Base-by-base conservation (phyloP, 2,888 invertebrate species). In the Oscheius sp. region DNA sequence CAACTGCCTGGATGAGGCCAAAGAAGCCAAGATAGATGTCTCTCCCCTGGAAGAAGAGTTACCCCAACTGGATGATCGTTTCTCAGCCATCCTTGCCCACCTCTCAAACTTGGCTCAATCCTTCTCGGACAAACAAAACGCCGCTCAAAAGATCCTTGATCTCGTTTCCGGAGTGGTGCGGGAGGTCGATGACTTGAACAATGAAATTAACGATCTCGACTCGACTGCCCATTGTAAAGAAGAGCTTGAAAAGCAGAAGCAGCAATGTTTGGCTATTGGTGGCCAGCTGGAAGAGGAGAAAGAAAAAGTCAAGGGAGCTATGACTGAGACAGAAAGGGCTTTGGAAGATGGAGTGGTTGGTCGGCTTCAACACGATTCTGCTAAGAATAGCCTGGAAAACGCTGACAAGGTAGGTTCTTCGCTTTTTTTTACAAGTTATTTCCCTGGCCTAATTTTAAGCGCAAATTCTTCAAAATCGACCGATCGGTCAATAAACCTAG, bases 111-210 rank as follows among this genome's bases (percentile, higher is more conserved):
- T 73, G 61, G 92, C 93, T 71, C 90, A 55, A 45, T 46, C 29
- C 1, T 52, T 71, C 1, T 65, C 69, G 1, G 75, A 75, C 57
- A 73, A 70, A 48, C 68, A 72, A 55, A 65, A 70, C 5, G 72
- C 70, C 2, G 75, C 73, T 1, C 71, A 72, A 33, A 45, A 67
- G 10, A 68, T 48, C 23, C 5, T 25, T 27, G 96, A 92, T 93
- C 82, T 15, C 8, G 31, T 33, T 20, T 31, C 34, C 17, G 15
- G 65, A 31, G 10, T 25, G 6, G 6, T 31, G 37, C 29, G 25
- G 10, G 15, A 64, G 31, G 64, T 37, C n/a, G 45, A 48, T 25
- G 33, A 45, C 20, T 31, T 64, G 8, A 46, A 50, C 25, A 25
- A 45, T 12, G 77, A 77, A 34, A 66, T 79, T 29, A 67, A 68